Base-by-base conservation (phyloP, 2,113 vertebrate genomes). In the Nothoprocta pentlandii region DNA sequence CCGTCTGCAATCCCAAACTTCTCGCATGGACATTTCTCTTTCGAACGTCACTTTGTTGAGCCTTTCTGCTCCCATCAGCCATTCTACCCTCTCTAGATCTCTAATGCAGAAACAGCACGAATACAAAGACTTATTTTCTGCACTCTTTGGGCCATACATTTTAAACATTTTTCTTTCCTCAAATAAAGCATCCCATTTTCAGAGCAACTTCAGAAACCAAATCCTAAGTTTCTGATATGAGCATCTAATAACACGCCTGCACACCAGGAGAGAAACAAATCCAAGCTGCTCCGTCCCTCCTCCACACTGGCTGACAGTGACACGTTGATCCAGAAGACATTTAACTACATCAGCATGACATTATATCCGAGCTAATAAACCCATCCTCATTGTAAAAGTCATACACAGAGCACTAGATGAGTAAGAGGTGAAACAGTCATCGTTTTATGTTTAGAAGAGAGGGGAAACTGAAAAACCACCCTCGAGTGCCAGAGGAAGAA, bases 161-260 rank as follows among this genome's bases (percentile, higher is more conserved):
- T 46, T 10, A 1, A 8, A 28, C 46, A 51, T 8, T 46, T 71
- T 44, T 62, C 15, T 28, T 58, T 39, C 36, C 34, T 39, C 36
- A 87, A 83, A 53, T 9, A 44, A 79, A 54, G 30, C 34, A 54
- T 8, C 21, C 23, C 9, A 12, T 30, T 81, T 77, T 36, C 63
- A 53, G 76, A 44, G 56, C 12, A 7, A 53, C 25, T 64, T 77
- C 30, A 49, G 39, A 61, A 69, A 49, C 16, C 21, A 47, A 58
- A 23, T 20, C 46, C 22, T 30, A 22, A 8, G 28, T 19, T 17
- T 25, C 64, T n/a, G 46, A 83, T 3, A 44, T 0, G 20, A 34
- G 11, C 58, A 41, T 8, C 63, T 32, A 15, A 5, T 0, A 34
- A 34, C 3, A 28, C 2, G 1, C 1, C 44, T 16, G 23, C 0